Conservation (phyloP, 1,140 invertebrate species). For the Matsumurasca onukii region DNA sequence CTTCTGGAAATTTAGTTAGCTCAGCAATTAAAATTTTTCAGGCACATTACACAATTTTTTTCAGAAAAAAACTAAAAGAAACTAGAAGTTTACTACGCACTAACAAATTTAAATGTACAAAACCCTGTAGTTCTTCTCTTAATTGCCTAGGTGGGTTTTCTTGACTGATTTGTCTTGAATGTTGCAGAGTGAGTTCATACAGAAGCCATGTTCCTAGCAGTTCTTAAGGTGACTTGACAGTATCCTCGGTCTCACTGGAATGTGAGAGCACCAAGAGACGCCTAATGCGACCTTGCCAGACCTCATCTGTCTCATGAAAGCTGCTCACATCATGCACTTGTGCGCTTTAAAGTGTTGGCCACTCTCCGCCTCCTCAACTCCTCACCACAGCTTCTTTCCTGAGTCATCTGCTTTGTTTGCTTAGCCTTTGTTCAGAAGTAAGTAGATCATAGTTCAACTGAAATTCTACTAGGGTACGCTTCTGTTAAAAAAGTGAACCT, state of each 20-base stretch:
- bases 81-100: too few species aligned
- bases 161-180: too few species aligned
- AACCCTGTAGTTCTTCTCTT: too few species aligned
- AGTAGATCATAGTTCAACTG: too few species aligned
- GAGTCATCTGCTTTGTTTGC: constrained; percentile 35
- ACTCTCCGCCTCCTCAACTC: constrained; percentile 36
- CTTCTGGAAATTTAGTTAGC: too few species aligned
- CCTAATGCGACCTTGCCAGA: constrained; percentile 36
- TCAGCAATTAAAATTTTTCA: too few species aligned
- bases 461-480: too few species aligned
- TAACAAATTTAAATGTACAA: too few species aligned
- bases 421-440: constrained; percentile 38
- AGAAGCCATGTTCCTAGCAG: constrained; percentile 36
- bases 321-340: constrained; percentile 37
- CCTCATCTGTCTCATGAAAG: constrained; percentile 37
- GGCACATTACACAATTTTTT: too few species aligned
- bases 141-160: too few species aligned
- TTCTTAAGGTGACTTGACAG: constrained; percentile 36
- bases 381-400: constrained; percentile 29
- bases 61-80: too few species aligned
- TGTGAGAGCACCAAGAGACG: constrained; percentile 35
- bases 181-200: constrained; percentile 35
- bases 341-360: constrained; percentile 39
- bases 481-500: too few species aligned
- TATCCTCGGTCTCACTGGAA: constrained; percentile 28